These are phyloP conservation scores for Lithosia quadra DNA, from an alignment of 2,888 invertebrate species.

Conservation along the genomic window DNA sequence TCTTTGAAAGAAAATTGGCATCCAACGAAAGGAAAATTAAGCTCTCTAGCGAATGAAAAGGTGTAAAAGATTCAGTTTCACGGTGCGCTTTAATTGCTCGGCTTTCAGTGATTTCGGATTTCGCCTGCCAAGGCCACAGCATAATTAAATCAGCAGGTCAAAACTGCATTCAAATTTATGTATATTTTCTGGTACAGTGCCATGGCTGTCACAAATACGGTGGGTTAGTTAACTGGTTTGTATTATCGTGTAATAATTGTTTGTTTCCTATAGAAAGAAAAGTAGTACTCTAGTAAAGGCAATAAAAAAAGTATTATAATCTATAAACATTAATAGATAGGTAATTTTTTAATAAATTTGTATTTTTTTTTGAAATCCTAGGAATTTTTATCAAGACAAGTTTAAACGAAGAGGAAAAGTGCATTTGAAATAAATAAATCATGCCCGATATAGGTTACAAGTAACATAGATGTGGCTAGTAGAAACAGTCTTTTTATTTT, in stretches of 20 bases:
- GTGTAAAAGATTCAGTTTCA: constrained; percentile 53
- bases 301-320: too few relatives aligned
- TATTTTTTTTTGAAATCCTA: too few relatives aligned
- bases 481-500: background rate
- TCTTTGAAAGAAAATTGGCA: constrained; percentile 42
- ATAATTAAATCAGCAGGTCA: constrained; percentile 29
- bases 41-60: constrained; percentile 51
- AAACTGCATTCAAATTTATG: background rate
- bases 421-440: too few relatives aligned
- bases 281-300: too few relatives aligned
- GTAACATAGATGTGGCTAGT: background rate
- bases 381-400: too few relatives aligned
- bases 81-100: constrained; percentile 59
- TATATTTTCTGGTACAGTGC: background rate
- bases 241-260: too few relatives aligned
- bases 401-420: too few relatives aligned
- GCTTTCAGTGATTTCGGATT: constrained; percentile 49
- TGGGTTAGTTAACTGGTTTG: background rate
- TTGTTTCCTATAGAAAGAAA: too few relatives aligned
- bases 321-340: too few relatives aligned
- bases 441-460: too few relatives aligned
- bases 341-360: too few relatives aligned
- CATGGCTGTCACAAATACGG: background rate
- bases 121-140: constrained; percentile 26
- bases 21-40: constrained; percentile 61